Conservation (phyloP, 1,140 invertebrate genomes). For the Paramacrobiotus metropolitanus region DNA sequence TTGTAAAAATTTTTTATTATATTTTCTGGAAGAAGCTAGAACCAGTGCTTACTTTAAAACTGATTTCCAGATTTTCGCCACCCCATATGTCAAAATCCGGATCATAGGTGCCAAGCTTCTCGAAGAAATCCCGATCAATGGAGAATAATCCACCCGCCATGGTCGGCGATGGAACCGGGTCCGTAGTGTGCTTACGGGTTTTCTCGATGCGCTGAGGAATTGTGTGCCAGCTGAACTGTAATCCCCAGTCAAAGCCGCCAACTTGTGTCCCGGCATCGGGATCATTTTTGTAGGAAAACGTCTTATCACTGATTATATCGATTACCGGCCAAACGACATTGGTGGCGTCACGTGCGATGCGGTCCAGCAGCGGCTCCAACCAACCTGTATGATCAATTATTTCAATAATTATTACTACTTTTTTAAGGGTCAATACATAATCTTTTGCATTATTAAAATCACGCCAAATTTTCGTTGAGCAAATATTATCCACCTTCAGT, state of each 20-base stretch:
- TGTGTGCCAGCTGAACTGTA: slow-evolving; percentile 87
- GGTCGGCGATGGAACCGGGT: slow-evolving; percentile 50
- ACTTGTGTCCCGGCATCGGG: slow-evolving; percentile 43
- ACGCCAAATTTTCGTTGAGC: too few relatives aligned
- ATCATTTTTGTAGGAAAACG: slow-evolving; percentile 84
- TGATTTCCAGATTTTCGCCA: slow-evolving; percentile 46
- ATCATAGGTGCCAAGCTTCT: slow-evolving; percentile 82
- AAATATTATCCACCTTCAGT: too few relatives aligned
- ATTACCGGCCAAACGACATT: slow-evolving; percentile 83
- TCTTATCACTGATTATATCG: slow-evolving; percentile 92
- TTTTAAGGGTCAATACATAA: too few relatives aligned
- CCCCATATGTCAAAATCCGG: slow-evolving; percentile 94
- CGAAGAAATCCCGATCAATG: slow-evolving; percentile 72
- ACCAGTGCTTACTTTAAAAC: slow-evolving; percentile 25
- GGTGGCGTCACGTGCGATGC: slow-evolving; percentile 59
- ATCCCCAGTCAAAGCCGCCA: slow-evolving; percentile 83
- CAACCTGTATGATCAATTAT: slow-evolving; percentile 37
- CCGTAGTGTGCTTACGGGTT: slow-evolving; percentile 45
- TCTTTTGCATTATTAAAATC: too few relatives aligned
- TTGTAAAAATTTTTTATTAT: too few relatives aligned
- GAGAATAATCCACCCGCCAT: slow-evolving; percentile 88
- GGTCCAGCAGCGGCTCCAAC: slow-evolving; percentile 75
- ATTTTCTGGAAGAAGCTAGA: too few relatives aligned
- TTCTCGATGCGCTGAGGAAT: slow-evolving; percentile 55
- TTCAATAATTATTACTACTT: too few relatives aligned